Evolutionary conservation across 2,888 invertebrate species (phyloP), one percentile per base, ranked within the genome.

Genomic region (Conus canariensis): DNA sequence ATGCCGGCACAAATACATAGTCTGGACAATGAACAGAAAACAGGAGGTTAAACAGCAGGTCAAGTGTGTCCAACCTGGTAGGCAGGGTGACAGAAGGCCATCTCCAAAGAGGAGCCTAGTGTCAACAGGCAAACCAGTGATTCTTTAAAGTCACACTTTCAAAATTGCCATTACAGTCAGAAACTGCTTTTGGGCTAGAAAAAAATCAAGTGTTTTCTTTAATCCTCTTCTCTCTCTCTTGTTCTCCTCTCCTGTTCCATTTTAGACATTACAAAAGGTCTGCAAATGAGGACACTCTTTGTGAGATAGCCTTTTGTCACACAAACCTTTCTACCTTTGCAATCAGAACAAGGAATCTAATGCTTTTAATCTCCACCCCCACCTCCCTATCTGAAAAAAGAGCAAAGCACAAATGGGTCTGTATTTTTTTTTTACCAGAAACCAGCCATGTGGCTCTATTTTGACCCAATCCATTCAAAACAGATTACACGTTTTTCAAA

Each of bases 1-100:
- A 94, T 94, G 94, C 94, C 94, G 94, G 93, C 90, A 90, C 90
- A 87, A 70, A 87, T 14, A n/a, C 83, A 70, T 67, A 86, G 90
- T 86, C 90, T 90, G 87, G 82, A 90, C 87, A 87, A 60, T 14
- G 74, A 89, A 85, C 58, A 83, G 45, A 80, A 64, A 10, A 64
- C 45, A 64, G 12, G 64, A 16, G 64, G 10, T 64, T 64, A 89
- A 58, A 74, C 45, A 82, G 56, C n/a, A 83, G n/a, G 80, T 82
- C 58, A 87, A 9, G 56, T 16, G 82, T 10, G 19, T 45, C 67
- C 25, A 77, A 19, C 19, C 56, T 77, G 45, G 19, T 30, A 77
- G 59, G 7, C 56, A 25, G 58, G 19, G 77, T 74, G 88, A 86
- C 67, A 88, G 10, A 64, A 88, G 88, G 88, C 88, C 88, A 88